Base-by-base conservation (phyloP, 2,797 vertebrate genomes). In the Galago senegalensis region DNA sequence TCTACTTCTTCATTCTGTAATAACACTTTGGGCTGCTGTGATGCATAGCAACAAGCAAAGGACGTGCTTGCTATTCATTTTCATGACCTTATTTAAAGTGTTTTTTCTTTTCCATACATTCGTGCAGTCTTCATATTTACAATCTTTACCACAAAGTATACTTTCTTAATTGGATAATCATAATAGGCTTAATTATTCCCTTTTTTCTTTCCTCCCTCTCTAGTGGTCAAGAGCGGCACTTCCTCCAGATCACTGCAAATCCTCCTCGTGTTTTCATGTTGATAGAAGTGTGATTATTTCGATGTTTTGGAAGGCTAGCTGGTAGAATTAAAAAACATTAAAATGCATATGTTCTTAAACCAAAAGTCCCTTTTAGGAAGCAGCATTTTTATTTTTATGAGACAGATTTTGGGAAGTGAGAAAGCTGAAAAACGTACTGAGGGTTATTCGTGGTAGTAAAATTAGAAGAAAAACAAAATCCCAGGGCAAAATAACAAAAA, bases 391-490 rank as follows among this genome's bases (percentile, higher is more conserved):
- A 61, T 69, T 69, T 85, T 49, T 76, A 65, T 60, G 34, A 91
- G 72, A 81, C 27, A 85, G 72, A 65, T 63, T 96, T 63, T 56
- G 65, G 93, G 75, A 80, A 82, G 77, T 46, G 11, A 16, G 46
- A 37, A 65, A 37, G n/a, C 34, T 97, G 87, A 56, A 75, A 92
- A 83, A 29, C 5, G 77, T 27, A 92, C 23, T 14, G 81, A 82
- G 49, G 49, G 49, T 63, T 92, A 46, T 82, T 95, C 49, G 60
- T 13, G 75, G 43, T 27, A 92, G 34, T 58, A 83, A 83, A 93
- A 63, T 53, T 72, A 88, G 87, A 92, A 58, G 37, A 27, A 82
- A 73, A 89, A 90, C 17, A 75, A 92, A 87, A 56, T 43, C 17
- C 10, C 63, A 76, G 18, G 56, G 80, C 6, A 58, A 94, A 89